Base-by-base conservation (phyloP, 2,113 vertebrate species). In the Monopterus albus region DNA sequence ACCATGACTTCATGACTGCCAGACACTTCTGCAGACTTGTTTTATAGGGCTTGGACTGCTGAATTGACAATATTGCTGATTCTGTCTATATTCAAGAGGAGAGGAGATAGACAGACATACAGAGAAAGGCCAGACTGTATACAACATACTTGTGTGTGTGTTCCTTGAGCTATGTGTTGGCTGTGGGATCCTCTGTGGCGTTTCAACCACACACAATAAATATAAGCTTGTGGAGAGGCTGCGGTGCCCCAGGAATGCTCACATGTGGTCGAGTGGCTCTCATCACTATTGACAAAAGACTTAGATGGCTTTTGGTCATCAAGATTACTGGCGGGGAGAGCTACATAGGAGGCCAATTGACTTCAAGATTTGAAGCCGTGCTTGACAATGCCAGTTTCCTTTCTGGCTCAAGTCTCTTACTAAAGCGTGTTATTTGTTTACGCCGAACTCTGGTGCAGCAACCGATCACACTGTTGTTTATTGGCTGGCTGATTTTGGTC, bases 141-240 rank as follows among this genome's bases (percentile, higher is more conserved):
- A 51, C 56, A 61, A 43, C 45, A 2, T 50, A 51, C 58, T 56
- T 72, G 66, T 60, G 78, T 76, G 86, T 87, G 85, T 85, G 81
- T 89, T 85, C 85, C 77, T 73, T 43, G 33, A 84, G 82, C 75
- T 88, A 85, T 89, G 82, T 87, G 89, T 84, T 85, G 85, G 89
- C 83, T 87, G 84, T 85, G 84, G 87, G 68, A 67, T 89, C 68
- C 84, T 88, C 85, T 69, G 88, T 81, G 86, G 87, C 56, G 72
- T 82, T 85, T 84, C 69, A 90, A 94, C 91, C 91, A 90, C 90
- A 92, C 85, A 92, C 84, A 86, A 91, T 92, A 92, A 94, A 93
- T 92, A 91, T 90, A 86, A 91, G 92, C 87, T 91, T 91, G 91
- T 89, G 92, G 93, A 39, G 76, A 78, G 72, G 88, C 91, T 81